These are phyloP conservation scores for Halcyon senegalensis DNA, from an alignment of 2,113 vertebrate species.

Conservation along the genomic window DNA sequence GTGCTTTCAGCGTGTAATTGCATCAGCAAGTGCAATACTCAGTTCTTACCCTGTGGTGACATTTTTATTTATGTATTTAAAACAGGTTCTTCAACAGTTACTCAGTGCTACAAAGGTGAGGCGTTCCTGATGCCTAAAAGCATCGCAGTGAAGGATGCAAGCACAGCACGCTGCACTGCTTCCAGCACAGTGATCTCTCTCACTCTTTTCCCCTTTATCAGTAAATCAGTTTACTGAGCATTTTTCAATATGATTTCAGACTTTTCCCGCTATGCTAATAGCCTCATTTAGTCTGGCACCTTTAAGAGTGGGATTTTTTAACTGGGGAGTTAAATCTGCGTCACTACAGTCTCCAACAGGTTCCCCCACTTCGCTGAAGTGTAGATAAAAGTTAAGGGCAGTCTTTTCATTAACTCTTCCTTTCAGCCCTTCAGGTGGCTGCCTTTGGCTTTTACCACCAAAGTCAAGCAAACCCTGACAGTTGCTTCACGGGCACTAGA, in stretches of 20 bases:
- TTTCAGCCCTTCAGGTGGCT: slow-evolving; percentile 5
- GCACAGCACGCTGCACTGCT: background rate
- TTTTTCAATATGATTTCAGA: background rate
- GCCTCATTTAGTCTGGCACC: background rate
- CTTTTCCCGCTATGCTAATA: background rate
- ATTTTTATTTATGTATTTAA: slow-evolving; percentile 26
- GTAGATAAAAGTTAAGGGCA: background rate
- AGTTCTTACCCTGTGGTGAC: slow-evolving; percentile 42
- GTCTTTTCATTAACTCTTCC: background rate
- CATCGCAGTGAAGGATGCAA: accelerated
- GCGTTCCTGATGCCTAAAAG: background rate
- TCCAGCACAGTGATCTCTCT: background rate
- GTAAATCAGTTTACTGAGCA: background rate
- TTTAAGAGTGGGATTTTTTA: background rate
- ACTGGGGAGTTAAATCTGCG: background rate
- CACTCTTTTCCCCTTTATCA: background rate
- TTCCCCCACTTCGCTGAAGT: background rate
- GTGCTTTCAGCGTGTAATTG: slow-evolving; percentile 35
- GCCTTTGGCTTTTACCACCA: slow-evolving; percentile 34
- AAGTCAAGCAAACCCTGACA: background rate
- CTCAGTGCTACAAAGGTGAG: slow-evolving; percentile 6
- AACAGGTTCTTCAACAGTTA: slow-evolving; percentile 13
- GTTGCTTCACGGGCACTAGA: slow-evolving; percentile 11
- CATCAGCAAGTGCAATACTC: slow-evolving; percentile 54
- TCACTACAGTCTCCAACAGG: background rate